Conservation (phyloP, 2,113 vertebrate genomes). For the Athene cunicularia region DNA sequence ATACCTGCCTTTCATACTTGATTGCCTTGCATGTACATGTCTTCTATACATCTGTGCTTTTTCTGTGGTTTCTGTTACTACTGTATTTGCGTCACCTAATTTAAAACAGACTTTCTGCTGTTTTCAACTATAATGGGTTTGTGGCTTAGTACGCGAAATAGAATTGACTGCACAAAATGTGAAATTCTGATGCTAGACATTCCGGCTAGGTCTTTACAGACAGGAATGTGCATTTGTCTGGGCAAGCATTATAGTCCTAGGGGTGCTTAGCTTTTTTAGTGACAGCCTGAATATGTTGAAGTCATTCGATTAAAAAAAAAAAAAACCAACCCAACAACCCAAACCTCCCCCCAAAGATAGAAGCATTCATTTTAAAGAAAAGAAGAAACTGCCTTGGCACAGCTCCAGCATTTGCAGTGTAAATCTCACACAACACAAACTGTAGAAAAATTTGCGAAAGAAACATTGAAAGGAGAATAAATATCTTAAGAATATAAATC, state of each 20-base stretch:
- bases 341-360: neutral
- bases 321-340: neutral
- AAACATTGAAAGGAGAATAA: neutral
- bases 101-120: slow-evolving; percentile 75
- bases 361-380: neutral
- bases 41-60: slow-evolving; percentile 5
- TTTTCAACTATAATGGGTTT: slow-evolving; percentile 66
- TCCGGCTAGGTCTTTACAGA: slow-evolving; percentile 74
- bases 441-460: neutral
- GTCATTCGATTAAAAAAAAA: neutral
- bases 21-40: neutral
- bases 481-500: neutral
- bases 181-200: slow-evolving; percentile 80
- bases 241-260: slow-evolving; percentile 69
- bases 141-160: slow-evolving; percentile 69
- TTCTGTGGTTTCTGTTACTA: slow-evolving; percentile 54
- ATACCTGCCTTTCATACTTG: neutral
- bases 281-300: slow-evolving; percentile 47
- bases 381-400: neutral
- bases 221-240: slow-evolving; percentile 84
- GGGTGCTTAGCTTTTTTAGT: slow-evolving; percentile 67
- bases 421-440: neutral
- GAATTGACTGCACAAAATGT: slow-evolving; percentile 79
- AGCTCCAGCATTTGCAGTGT: neutral
- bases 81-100: slow-evolving; percentile 75